Evolutionary conservation across 2,797 vertebrate species (phyloP).

Genomic region (Chaetophractus vellerosus): DNA sequence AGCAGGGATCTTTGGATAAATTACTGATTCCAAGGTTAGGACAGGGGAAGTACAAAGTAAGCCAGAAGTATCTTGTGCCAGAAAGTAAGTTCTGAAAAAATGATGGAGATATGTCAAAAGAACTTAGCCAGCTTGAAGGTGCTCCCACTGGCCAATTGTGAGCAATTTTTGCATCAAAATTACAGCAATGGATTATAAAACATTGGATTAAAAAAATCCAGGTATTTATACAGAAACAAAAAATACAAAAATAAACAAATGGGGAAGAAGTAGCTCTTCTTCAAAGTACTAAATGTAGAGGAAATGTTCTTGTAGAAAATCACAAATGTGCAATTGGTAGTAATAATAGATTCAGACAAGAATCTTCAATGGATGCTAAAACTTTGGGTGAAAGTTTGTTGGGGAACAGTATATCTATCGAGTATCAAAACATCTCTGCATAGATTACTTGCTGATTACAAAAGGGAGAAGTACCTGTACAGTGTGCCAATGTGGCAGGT

Average conservation of each 20-base stretch:
- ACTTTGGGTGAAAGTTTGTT: constrained; percentile 14
- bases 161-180: not conserved
- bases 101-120: not conserved
- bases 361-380: constrained; percentile 42
- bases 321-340: constrained; percentile 12
- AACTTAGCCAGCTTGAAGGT: not conserved
- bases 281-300: constrained; percentile 3
- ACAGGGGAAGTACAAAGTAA: no score
- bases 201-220: not conserved
- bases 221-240: not conserved
- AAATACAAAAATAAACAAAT: not conserved
- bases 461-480: not conserved
- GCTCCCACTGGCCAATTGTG: not conserved
- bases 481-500: not conserved
- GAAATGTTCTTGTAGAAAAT: not conserved
- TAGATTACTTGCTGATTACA: constrained; percentile 29
- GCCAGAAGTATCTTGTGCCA: not conserved
- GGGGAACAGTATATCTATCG: not conserved
- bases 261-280: not conserved
- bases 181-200: constrained; percentile 8
- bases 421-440: not conserved
- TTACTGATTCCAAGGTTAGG: not conserved
- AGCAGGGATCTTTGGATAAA: not conserved
- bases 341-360: not conserved
- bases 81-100: constrained; percentile 22